phyloP scores from a whole-genome alignment of 2,113 vertebrate species.

The Excalfactoria chinensis region DNA sequence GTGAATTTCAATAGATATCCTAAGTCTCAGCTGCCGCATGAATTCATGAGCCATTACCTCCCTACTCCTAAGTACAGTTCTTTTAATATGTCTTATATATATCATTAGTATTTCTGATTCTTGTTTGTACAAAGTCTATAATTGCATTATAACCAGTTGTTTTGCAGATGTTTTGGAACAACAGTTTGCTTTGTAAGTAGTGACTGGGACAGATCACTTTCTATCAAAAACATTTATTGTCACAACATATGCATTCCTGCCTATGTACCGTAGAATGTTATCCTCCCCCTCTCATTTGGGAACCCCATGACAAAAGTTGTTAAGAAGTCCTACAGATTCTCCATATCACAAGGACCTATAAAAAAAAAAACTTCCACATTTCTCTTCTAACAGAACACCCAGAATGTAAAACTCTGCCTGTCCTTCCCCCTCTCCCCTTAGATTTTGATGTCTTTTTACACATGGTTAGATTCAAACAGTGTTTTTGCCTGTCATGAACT shows the following conservation, averaged over 20 bases:
- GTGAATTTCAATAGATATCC: conserved; percentile 48
- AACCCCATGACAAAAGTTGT: not conserved
- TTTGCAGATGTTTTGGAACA: not conserved
- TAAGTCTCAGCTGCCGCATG: conserved; percentile 12
- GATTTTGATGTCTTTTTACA: not conserved
- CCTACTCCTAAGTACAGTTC: not conserved
- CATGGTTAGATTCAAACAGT: not conserved
- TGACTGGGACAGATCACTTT: not conserved
- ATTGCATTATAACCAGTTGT: not conserved
- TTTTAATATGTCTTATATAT: not conserved
- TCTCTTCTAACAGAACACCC: not conserved
- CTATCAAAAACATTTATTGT: not conserved
- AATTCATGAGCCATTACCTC: not conserved
- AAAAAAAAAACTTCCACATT: not conserved
- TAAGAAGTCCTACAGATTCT: not conserved
- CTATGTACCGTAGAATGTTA: not conserved
- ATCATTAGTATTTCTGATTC: not conserved
- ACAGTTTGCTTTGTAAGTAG: not conserved
- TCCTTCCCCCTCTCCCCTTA: not conserved
- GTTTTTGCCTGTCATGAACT: not conserved
- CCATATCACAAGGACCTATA: not conserved
- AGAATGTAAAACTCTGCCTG: not conserved
- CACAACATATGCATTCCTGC: not conserved
- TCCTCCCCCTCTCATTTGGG: not conserved
- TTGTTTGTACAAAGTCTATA: conserved; percentile 6